Percentiles rank a stretch among this genome's conserved stretches.
phyloP scores from a whole-genome alignment of 2,888 invertebrate species.

The Tinea trinotella region DNA sequence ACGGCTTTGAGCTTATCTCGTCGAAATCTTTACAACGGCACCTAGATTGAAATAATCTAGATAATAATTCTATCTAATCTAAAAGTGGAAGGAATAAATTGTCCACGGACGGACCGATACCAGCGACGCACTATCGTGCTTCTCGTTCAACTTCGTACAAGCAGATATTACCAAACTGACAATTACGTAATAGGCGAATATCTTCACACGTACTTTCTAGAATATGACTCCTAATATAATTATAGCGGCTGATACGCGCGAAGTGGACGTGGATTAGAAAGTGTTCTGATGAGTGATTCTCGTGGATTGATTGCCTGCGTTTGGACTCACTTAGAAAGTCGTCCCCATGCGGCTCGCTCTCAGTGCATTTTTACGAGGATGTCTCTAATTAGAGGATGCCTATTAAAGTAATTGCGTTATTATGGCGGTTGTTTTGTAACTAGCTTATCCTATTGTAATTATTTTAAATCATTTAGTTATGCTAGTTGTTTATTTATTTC shows the following conservation, averaged over 20 bases:
- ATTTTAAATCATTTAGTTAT: too few species aligned
- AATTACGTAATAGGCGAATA: background rate
- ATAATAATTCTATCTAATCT: too few species aligned
- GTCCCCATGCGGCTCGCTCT: slow-evolving; percentile 39
- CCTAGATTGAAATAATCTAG: too few species aligned
- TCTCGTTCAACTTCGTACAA: background rate
- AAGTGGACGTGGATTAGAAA: slow-evolving; percentile 60
- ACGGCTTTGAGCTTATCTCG: too few species aligned
- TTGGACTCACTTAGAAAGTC: slow-evolving; percentile 62
- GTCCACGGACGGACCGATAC: too few species aligned
- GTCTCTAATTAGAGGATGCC: slow-evolving; percentile 50
- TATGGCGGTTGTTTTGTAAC: slow-evolving; percentile 3
- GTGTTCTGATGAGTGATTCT: slow-evolving; percentile 65
- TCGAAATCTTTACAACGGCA: too few species aligned
- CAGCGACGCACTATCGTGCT: too few species aligned
- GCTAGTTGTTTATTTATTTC: too few species aligned
- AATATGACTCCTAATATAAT: slow-evolving; percentile 31
- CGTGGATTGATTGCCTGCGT: slow-evolving; percentile 59
- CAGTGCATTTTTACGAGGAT: slow-evolving; percentile 52
- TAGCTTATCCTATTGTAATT: background rate
- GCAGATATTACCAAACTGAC: background rate
- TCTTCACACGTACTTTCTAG: slow-evolving; percentile 15
- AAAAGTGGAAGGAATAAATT: too few species aligned
- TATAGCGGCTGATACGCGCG: slow-evolving; percentile 34
- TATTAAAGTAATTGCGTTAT: slow-evolving; percentile 28